Evolutionary conservation across 2,797 vertebrate species (phyloP), one percentile per base, ranked within the genome.

Genomic region (Crenuchus spilurus): DNA sequence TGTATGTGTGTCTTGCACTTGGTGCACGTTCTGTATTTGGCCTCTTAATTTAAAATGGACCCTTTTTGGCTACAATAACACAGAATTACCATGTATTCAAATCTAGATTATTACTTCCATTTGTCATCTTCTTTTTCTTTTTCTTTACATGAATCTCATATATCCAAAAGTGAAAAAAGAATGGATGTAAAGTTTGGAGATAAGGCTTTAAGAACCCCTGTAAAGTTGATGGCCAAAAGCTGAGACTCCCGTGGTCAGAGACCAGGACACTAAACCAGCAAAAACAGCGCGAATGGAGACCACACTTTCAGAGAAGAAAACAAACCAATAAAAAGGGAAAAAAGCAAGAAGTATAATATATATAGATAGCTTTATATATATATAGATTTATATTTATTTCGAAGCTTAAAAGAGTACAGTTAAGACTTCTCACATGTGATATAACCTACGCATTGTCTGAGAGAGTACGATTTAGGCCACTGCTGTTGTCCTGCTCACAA

Each of bases 351-450:
- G 64, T 10, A 54, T 69, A 69, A 62, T 68, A 89, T 90, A 88
- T 89, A 88, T 92, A 91, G 90, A 81, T 86, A 89, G 85, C 89
- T 90, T 89, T 89, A 90, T 84, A 90, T 88, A 41, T 41, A 90
- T 92, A 94, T 93, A 94, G 92, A 85, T 93, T 94, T 94, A 97
- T 98, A 97, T 97, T 97, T 94, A 97, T 95, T 95, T 95, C 93
- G 91, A 96, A 96, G 93, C 87, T 96, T 94, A 94, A 97, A 96
- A 96, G 94, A 97, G 94, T 97, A 99, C 95, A 97, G 93, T 96
- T 96, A 97, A 97, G 95, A 98, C 94, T 95, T 96, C 92, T 94
- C 93, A 98, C 95, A 97, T 90, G 94, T 96, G 95, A 95, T 96
- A 96, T 94, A 98, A 98, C 96, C 95, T 96, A 97, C 94, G 94